Evolutionary conservation across 2,888 invertebrate species (phyloP).

Genomic region (Opisthograptis luteolata): DNA sequence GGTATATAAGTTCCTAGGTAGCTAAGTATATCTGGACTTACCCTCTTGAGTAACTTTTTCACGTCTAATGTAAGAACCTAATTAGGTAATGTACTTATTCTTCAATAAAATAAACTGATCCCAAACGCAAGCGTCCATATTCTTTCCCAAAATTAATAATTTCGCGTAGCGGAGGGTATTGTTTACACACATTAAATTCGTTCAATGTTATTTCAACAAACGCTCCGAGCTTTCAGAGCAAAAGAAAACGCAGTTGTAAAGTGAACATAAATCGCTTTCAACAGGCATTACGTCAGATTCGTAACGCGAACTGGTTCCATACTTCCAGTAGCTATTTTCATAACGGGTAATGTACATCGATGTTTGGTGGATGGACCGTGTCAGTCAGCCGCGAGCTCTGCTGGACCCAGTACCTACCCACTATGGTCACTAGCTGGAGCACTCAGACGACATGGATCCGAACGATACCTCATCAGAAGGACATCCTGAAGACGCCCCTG

Average conservation of each 20-base stretch:
- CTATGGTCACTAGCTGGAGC: slow-evolving; percentile 40
- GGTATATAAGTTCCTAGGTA: too few species aligned
- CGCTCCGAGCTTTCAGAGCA: slow-evolving; percentile 23
- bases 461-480: slow-evolving; percentile 32
- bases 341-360: slow-evolving; percentile 65
- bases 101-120: background rate
- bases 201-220: slow-evolving; percentile 27
- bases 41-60: background rate
- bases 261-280: slow-evolving; percentile 52
- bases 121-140: too few species aligned
- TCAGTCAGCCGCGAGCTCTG: slow-evolving; percentile 61
- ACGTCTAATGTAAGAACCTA: too few species aligned
- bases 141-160: too few species aligned
- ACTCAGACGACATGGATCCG: slow-evolving; percentile 43
- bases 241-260: slow-evolving; percentile 42
- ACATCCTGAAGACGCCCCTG: slow-evolving; percentile 34
- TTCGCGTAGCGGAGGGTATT: too few species aligned
- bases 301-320: slow-evolving; percentile 62
- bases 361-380: slow-evolving; percentile 44
- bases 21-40: too few species aligned
- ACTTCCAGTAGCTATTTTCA: slow-evolving; percentile 78
- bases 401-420: too few species aligned
- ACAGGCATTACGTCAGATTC: slow-evolving; percentile 63
- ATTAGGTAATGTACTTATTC: too few species aligned
- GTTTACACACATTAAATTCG: background rate